A percentile compares a stretch with the other conserved stretches of the same genome.
Conservation (phyloP, 1,140 invertebrate species). For the Harpegnathos saltator region DNA sequence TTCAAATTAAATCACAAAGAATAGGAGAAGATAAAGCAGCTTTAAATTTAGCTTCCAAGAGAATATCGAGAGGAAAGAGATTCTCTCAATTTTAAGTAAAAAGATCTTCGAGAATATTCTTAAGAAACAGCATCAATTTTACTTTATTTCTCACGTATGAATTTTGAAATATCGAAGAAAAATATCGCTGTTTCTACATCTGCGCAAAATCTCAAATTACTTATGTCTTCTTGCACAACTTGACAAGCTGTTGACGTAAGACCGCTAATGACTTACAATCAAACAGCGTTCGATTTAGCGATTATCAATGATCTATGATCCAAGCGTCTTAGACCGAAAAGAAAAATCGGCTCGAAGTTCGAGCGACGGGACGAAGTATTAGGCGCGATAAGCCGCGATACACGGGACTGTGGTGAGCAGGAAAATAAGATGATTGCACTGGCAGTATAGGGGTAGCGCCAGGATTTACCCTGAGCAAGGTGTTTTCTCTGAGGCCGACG, state of each 20-base stretch:
- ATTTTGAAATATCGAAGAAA: too few relatives aligned
- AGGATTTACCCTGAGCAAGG: constrained; percentile 99
- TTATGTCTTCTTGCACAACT: background rate
- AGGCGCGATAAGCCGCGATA: constrained; percentile 37
- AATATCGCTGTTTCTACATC: too few relatives aligned
- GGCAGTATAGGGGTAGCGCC: constrained; percentile 92
- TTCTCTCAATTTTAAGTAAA: background rate
- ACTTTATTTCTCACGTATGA: too few relatives aligned
- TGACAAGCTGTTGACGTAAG: background rate
- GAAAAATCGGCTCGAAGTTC: background rate
- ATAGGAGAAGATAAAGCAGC: too few relatives aligned
- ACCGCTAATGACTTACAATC: background rate
- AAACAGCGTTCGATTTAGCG: background rate
- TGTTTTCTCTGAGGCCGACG: constrained; percentile 97
- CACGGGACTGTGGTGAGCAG: constrained; percentile 77
- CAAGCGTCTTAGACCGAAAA: background rate
- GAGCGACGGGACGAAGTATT: constrained; percentile 2
- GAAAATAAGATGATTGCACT: constrained; percentile 85
- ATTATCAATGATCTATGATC: background rate
- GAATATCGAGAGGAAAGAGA: too few relatives aligned
- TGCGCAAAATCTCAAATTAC: too few relatives aligned
- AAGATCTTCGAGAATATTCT: background rate
- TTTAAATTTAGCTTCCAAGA: too few relatives aligned
- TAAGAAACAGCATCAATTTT: background rate
- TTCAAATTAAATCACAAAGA: too few relatives aligned